phyloP scores from a whole-genome alignment of 2,113 vertebrate genomes.

The Boleophthalmus pectinirostris region DNA sequence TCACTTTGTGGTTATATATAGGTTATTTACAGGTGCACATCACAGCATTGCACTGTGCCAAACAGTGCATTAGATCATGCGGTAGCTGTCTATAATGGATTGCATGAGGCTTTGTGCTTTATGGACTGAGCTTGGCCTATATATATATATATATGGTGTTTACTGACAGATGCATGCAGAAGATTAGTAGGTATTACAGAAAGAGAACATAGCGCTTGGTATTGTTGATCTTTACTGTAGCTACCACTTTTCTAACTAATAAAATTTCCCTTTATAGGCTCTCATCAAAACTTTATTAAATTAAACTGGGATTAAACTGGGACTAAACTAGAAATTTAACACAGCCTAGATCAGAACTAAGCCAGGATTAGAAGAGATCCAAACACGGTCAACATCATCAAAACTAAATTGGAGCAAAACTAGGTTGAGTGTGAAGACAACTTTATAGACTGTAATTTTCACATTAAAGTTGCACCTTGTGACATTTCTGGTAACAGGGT shows the following conservation, averaged over 20 bases:
- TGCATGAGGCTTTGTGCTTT: background rate
- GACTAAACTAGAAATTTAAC: background rate
- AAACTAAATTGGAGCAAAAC: background rate
- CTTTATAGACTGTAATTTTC: too few relatives aligned
- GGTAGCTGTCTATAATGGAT: constrained; percentile 15
- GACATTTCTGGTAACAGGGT: too few relatives aligned
- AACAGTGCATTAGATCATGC: constrained; percentile 5
- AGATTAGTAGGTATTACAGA: constrained; percentile 44
- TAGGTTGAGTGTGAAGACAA: too few relatives aligned
- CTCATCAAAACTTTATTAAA: background rate
- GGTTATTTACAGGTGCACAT: constrained; percentile 11
- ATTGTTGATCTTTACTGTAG: constrained; percentile 8
- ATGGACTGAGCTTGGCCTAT: constrained; percentile 31
- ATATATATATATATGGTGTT: constrained; percentile 15
- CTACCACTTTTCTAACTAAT: background rate
- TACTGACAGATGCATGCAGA: constrained; percentile 45
- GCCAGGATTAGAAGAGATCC: background rate
- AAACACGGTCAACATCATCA: background rate
- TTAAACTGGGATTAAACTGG: background rate
- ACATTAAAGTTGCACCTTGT: too few relatives aligned
- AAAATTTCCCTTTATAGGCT: background rate
- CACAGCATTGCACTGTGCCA: background rate
- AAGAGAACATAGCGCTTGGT: constrained; percentile 14
- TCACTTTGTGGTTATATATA: background rate
- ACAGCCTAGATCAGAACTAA: background rate